Evolutionary conservation across 2,113 vertebrate genomes (phyloP).

Genomic region (Pomatorhinus ruficollis): DNA sequence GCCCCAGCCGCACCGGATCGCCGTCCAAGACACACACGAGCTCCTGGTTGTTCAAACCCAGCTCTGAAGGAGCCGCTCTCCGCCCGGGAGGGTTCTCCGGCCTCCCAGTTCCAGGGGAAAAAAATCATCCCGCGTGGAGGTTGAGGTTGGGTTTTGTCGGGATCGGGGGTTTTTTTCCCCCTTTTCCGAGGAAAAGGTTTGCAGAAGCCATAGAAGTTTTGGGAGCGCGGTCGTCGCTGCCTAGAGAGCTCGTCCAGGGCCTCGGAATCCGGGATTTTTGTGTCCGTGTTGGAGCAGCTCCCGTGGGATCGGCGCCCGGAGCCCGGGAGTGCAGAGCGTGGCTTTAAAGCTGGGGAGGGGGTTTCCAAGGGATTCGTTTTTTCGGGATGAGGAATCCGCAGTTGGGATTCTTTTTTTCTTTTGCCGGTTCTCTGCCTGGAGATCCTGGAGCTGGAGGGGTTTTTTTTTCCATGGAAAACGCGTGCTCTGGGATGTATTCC

Average conservation of each 20-base stretch:
- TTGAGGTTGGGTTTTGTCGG: neutral
- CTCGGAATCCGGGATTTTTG: neutral
- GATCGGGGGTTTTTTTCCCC: neutral
- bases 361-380: neutral
- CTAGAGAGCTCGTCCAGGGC: neutral
- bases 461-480: no score
- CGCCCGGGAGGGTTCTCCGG: neutral
- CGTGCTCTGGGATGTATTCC: accelerated
- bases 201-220: constrained; percentile 29
- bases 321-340: constrained; percentile 17
- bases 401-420: neutral
- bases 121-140: neutral
- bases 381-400: neutral
- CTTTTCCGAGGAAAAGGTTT: neutral
- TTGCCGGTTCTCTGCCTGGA: neutral
- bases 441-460: no score
- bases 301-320: neutral
- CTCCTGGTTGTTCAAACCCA: neutral
- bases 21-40: neutral
- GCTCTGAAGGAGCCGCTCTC: neutral
- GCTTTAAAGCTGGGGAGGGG: neutral
- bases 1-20: neutral
- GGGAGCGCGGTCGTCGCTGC: neutral
- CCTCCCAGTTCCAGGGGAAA: neutral
- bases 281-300: neutral